Evolutionary conservation across 2,888 invertebrate species (phyloP).

Genomic region (Euphydryas editha): DNA sequence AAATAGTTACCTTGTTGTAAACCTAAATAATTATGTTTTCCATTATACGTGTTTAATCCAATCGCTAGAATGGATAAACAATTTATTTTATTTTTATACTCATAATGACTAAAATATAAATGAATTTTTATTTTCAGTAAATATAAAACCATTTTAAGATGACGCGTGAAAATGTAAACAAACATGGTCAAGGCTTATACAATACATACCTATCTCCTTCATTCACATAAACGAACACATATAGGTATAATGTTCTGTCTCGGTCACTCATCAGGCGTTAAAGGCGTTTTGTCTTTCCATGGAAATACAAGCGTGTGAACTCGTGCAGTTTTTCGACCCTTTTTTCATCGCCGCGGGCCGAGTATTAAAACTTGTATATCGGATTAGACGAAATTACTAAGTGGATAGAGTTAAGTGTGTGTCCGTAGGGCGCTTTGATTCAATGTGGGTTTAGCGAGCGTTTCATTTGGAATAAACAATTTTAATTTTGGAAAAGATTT

Average conservation of each 20-base stretch:
- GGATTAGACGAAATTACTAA: slow-evolving; percentile 81
- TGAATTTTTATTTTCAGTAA: not conserved
- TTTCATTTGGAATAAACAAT: slow-evolving; percentile 1
- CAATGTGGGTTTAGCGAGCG: not conserved
- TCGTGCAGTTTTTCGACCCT: slow-evolving; percentile 76
- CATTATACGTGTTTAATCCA: no score
- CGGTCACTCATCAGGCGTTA: not conserved
- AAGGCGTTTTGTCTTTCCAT: slow-evolving; percentile 7
- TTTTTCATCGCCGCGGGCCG: slow-evolving; percentile 75
- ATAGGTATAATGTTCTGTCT: not conserved
- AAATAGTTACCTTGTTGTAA: no score
- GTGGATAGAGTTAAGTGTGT: slow-evolving; percentile 70
- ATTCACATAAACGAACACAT: not conserved
- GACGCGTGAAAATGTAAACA: not conserved
- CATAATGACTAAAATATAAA: not conserved
- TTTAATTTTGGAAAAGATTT: not conserved
- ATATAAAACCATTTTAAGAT: not conserved
- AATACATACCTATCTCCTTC: not conserved
- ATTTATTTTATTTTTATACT: no score
- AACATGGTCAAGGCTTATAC: not conserved
- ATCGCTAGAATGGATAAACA: no score
- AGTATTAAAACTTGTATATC: slow-evolving; percentile 80
- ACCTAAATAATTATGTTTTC: no score
- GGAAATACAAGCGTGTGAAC: slow-evolving; percentile 68
- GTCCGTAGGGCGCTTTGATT: slow-evolving; percentile 27